phyloP scores from a whole-genome alignment of 2,113 vertebrate species.

The Cyprinodon brontotheroides region DNA sequence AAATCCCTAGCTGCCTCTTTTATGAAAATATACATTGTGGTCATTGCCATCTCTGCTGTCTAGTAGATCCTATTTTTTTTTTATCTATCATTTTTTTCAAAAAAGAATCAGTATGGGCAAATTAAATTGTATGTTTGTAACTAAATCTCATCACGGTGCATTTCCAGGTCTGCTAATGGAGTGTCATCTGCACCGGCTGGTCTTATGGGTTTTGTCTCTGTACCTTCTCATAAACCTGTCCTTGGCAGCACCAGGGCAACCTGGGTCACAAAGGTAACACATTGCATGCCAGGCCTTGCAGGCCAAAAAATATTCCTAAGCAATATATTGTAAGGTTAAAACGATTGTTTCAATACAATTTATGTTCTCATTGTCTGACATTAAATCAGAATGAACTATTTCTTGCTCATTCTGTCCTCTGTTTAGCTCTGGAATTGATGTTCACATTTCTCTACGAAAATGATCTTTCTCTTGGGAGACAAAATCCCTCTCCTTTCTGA shows the following conservation, averaged over 20 bases:
- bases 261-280: conserved; percentile 58
- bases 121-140: background rate
- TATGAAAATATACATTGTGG: background rate
- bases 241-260: conserved; percentile 64
- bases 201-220: conserved; percentile 47
- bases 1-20: background rate
- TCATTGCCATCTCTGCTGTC: background rate
- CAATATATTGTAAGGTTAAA: background rate
- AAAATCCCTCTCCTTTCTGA: background rate
- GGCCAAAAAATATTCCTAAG: background rate
- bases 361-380: background rate
- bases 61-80: background rate
- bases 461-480: background rate
- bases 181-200: conserved; percentile 36
- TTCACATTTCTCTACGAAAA: background rate
- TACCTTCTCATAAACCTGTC: conserved; percentile 53
- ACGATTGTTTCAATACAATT: background rate
- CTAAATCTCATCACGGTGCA: conserved; percentile 16
- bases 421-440: no score
- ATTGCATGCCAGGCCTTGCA: background rate
- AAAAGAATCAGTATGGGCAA: background rate
- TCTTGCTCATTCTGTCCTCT: no score
- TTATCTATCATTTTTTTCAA: background rate
- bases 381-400: background rate
- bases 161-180: conserved; percentile 52